Percentiles rank a stretch among this genome's conserved stretches.
Evolutionary conservation across 2,797 vertebrate genomes (phyloP).

Genomic region (Ctenosaura bakeri): DNA sequence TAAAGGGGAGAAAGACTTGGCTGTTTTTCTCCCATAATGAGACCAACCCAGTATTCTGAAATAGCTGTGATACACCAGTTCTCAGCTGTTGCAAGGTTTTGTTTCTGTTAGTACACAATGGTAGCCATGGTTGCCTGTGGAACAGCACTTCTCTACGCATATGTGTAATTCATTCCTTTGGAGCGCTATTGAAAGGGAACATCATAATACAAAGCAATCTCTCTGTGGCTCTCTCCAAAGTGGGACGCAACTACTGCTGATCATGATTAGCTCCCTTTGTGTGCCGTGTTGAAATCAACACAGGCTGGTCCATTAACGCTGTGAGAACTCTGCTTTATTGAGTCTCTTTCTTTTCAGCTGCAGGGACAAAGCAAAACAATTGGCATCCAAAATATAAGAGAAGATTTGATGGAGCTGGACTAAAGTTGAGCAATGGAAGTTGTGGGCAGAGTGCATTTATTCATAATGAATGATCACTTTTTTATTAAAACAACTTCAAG

Average conservation of each 20-base stretch:
- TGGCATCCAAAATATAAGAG: constrained; percentile 19
- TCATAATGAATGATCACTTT: neutral
- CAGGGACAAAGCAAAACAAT: constrained; percentile 4
- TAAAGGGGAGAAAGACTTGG: neutral
- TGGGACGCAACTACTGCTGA: constrained; percentile 18
- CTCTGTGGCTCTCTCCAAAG: neutral
- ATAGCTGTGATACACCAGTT: constrained; percentile 20
- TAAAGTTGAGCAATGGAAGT: neutral
- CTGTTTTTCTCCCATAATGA: neutral
- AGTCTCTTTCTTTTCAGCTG: constrained; percentile 25
- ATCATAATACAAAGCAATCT: constrained; percentile 50
- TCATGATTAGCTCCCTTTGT: constrained; percentile 25
- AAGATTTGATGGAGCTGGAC: neutral
- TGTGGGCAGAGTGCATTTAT: neutral
- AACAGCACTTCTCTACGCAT: constrained; percentile 45
- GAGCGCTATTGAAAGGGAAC: constrained; percentile 45
- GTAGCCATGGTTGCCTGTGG: constrained; percentile 39
- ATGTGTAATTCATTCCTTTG: constrained; percentile 43
- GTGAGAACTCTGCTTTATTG: constrained; percentile 32
- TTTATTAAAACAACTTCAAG: constrained; percentile 18
- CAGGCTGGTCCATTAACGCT: constrained; percentile 18
- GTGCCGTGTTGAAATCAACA: neutral
- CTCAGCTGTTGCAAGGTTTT: constrained; percentile 18
- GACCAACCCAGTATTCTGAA: neutral
- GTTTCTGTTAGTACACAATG: constrained; percentile 26